phyloP scores from a whole-genome alignment of 2,888 invertebrate species.

The Torymus aiolomorphi region DNA sequence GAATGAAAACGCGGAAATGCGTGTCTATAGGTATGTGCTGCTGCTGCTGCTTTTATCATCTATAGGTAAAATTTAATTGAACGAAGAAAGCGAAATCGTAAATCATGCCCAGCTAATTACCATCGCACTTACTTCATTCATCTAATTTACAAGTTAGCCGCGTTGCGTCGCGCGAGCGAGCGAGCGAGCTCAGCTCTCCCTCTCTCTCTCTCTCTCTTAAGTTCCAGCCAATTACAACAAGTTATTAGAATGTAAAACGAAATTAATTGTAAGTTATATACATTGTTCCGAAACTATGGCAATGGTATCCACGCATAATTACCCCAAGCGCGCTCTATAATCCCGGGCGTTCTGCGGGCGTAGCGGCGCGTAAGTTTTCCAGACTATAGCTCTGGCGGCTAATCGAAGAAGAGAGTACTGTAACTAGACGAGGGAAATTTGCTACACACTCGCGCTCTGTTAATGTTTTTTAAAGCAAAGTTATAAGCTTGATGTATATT shows the following conservation, averaged over 20 bases:
- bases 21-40: too few species aligned
- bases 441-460: too few species aligned
- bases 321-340: neutral
- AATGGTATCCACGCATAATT: conserved; percentile 10
- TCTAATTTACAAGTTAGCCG: neutral
- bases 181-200: too few species aligned
- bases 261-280: conserved; percentile 8
- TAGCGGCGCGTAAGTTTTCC: neutral
- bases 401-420: neutral
- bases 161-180: neutral
- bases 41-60: too few species aligned
- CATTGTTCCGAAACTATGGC: conserved; percentile 18
- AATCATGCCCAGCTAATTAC: too few species aligned
- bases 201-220: too few species aligned
- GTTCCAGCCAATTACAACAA: conserved; percentile 3
- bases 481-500: too few species aligned
- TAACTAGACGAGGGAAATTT: too few species aligned
- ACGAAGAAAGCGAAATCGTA: too few species aligned
- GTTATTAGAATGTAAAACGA: conserved; percentile 1
- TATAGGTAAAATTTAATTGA: too few species aligned
- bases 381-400: neutral
- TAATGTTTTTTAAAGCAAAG: too few species aligned
- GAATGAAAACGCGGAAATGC: too few species aligned
- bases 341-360: neutral
- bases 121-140: neutral